Conservation (phyloP, 2,113 vertebrate genomes). For the Anhinga anhinga region DNA sequence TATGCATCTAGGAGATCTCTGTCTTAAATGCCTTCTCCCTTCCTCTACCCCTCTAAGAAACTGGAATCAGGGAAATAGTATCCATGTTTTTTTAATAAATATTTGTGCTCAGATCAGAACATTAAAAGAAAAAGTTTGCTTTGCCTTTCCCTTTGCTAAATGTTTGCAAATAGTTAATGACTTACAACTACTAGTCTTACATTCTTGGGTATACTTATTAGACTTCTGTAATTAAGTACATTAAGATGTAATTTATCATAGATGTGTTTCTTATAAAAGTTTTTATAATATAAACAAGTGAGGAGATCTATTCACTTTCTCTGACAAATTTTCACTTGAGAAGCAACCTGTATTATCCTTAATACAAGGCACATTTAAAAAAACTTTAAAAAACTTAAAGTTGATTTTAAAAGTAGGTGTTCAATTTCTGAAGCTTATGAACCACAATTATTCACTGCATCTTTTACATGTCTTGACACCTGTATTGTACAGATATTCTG, state of each 20-base stretch:
- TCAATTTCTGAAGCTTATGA: not conserved
- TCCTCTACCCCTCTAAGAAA: not conserved
- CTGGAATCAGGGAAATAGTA: not conserved
- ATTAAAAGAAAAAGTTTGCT: not conserved
- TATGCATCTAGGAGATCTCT: not conserved
- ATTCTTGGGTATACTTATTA: not conserved
- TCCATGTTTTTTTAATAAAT: not conserved
- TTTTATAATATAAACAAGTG: not conserved
- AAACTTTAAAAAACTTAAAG: not conserved
- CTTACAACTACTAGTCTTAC: not conserved
- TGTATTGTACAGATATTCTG: not conserved
- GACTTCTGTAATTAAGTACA: not conserved
- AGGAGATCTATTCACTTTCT: not conserved
- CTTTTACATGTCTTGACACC: not conserved
- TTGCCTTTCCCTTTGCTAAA: not conserved
- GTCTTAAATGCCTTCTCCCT: not conserved
- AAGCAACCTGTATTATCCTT: not conserved
- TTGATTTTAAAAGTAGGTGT: not conserved
- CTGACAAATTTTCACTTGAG: not conserved
- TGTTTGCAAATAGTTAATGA: not conserved
- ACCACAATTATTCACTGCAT: not conserved
- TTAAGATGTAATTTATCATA: not conserved
- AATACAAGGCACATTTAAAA: not conserved
- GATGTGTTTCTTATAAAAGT: not conserved
- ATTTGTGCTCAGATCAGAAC: not conserved